phyloP scores from a whole-genome alignment of 92 coral and sea anemone species.

The Epizoanthus fatuus region DNA sequence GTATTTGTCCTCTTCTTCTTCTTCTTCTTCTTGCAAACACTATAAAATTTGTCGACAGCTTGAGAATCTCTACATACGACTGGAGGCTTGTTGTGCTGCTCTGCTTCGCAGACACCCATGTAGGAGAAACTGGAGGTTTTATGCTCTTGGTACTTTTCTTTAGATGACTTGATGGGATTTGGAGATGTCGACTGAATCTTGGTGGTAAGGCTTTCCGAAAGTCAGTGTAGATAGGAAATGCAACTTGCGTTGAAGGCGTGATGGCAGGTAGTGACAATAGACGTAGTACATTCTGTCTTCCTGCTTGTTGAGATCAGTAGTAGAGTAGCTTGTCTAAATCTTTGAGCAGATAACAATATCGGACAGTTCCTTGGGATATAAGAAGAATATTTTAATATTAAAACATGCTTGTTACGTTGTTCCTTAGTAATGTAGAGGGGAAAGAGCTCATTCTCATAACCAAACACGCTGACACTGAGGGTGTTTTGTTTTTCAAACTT shows the following conservation, averaged over 20 bases:
- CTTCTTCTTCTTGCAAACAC: not conserved
- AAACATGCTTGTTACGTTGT: slow-evolving; percentile 11
- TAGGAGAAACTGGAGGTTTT: too few species aligned
- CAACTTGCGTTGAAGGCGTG: too few species aligned
- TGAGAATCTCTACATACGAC: slow-evolving; percentile 43
- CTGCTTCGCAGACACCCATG: too few species aligned
- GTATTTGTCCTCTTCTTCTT: too few species aligned
- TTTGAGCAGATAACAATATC: slow-evolving; percentile 36
- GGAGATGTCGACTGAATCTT: too few species aligned
- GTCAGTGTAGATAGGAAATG: too few species aligned
- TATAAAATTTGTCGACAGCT: slow-evolving; percentile 30
- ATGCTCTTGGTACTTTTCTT: too few species aligned
- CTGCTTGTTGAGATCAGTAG: too few species aligned
- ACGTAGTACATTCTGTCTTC: too few species aligned
- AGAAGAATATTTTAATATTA: slow-evolving; percentile 16
- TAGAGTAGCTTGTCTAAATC: not conserved
- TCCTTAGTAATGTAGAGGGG: slow-evolving; percentile 53
- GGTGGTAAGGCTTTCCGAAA: too few species aligned
- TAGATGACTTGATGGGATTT: too few species aligned
- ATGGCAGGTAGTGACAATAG: too few species aligned
- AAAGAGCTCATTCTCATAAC: slow-evolving; percentile 15
- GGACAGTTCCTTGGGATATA: not conserved
- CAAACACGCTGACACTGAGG: not conserved
- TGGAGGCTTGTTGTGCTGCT: slow-evolving; percentile 18
- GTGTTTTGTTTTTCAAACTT: slow-evolving; percentile 47